phyloP scores from a whole-genome alignment of 2,797 vertebrate species.

The Sparus aurata region DNA sequence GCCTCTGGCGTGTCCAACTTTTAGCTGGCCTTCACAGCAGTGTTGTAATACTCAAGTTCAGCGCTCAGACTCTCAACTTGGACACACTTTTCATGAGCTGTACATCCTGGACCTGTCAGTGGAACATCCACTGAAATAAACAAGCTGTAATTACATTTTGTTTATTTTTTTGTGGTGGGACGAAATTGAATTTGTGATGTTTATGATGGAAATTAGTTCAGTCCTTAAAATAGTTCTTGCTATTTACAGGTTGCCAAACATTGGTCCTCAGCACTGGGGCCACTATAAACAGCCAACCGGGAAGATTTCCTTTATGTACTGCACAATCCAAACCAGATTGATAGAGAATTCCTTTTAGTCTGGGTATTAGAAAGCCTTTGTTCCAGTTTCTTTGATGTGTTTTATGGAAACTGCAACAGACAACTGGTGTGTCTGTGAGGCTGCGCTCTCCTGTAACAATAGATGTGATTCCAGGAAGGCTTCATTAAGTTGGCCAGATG shows the following conservation, averaged over 20 bases:
- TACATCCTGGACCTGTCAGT: slow-evolving; percentile 25
- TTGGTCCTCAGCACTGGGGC: slow-evolving; percentile 6
- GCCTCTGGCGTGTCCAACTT: slow-evolving; percentile 29
- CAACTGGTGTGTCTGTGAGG: slow-evolving; percentile 61
- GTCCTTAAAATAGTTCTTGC: slow-evolving; percentile 25
- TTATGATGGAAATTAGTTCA: slow-evolving; percentile 1
- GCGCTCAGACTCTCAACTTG: slow-evolving; percentile 6
- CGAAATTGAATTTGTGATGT: slow-evolving; percentile 4
- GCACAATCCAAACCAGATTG: slow-evolving; percentile 68
- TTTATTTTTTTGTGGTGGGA: slow-evolving; percentile 8
- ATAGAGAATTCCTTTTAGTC: slow-evolving; percentile 67
- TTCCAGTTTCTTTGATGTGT: slow-evolving; percentile 69
- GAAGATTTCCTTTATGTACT: slow-evolving; percentile 52
- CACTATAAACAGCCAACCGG: slow-evolving; percentile 32
- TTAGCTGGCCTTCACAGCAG: slow-evolving; percentile 13
- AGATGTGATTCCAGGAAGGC: slow-evolving; percentile 55
- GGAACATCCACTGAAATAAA: not conserved
- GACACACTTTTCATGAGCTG: slow-evolving; percentile 28
- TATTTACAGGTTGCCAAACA: slow-evolving; percentile 38
- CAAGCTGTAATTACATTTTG: not conserved
- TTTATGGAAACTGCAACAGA: slow-evolving; percentile 63
- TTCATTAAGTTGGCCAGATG: slow-evolving; percentile 46
- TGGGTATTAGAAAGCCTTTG: slow-evolving; percentile 67
- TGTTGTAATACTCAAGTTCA: slow-evolving; percentile 46
- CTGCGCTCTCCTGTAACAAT: slow-evolving; percentile 50